phyloP scores from a whole-genome alignment of 2,797 vertebrate species.

The Anolis apletophallus region DNA sequence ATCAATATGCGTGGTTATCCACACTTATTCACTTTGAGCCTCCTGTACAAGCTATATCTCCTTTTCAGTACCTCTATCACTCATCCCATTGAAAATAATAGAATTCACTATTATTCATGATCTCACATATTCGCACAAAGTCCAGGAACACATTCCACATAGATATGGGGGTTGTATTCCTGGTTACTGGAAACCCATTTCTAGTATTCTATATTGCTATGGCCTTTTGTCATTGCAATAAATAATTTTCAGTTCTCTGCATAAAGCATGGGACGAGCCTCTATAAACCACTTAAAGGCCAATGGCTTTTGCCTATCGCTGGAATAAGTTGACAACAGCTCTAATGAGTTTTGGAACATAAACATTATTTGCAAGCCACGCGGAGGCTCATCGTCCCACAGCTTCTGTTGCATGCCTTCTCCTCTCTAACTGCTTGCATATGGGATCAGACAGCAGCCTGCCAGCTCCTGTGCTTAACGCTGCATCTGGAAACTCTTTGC shows the following conservation, averaged over 20 bases:
- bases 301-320: background rate
- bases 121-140: too few species aligned
- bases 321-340: background rate
- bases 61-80: background rate
- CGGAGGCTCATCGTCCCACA: fast-evolving
- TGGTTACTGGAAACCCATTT: background rate
- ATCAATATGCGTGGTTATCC: too few species aligned
- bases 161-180: background rate
- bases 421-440: slow-evolving; percentile 49
- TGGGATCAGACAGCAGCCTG: slow-evolving; percentile 50
- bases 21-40: too few species aligned
- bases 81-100: background rate
- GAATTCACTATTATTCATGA: too few species aligned
- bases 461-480: slow-evolving; percentile 49
- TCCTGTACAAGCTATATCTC: background rate
- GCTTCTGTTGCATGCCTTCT: background rate
- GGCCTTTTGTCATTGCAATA: background rate
- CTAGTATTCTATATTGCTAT: background rate
- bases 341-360: background rate
- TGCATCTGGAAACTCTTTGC: slow-evolving; percentile 78
- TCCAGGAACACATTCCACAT: too few species aligned
- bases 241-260: background rate
- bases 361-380: background rate
- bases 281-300: background rate
- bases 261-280: background rate